Percentiles rank a stretch among this genome's conserved stretches.
These are phyloP conservation scores for Leiothrix lutea DNA, from an alignment of 2,113 vertebrate species.

Conservation along the genomic window DNA sequence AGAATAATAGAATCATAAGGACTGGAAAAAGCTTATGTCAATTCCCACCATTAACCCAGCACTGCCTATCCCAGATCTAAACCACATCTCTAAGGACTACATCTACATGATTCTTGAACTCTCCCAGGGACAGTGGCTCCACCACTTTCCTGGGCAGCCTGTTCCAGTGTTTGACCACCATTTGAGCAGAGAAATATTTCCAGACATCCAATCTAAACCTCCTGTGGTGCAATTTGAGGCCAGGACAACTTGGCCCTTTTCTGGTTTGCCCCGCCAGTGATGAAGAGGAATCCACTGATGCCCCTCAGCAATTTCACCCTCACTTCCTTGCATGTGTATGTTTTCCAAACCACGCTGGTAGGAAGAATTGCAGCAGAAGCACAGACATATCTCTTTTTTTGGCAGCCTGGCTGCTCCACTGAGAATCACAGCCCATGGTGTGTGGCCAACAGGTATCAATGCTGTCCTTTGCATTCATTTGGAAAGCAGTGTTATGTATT, in stretches of 20 bases:
- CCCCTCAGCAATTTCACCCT: neutral
- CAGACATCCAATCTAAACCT: neutral
- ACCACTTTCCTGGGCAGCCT: neutral
- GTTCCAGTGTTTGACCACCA: neutral
- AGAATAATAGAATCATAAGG: neutral
- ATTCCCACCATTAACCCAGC: neutral
- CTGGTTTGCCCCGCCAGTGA: neutral
- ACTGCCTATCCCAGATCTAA: neutral
- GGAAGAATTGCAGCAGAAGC: neutral
- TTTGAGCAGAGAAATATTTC: neutral
- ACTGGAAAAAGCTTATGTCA: fast-evolving
- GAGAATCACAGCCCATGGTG: neutral
- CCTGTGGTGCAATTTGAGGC: fast-evolving
- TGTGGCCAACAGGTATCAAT: neutral
- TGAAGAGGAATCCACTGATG: neutral
- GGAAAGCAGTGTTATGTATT: neutral
- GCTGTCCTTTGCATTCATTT: neutral
- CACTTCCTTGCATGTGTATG: fast-evolving
- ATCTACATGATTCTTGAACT: neutral
- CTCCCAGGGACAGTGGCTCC: neutral
- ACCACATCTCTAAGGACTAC: neutral
- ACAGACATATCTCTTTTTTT: neutral
- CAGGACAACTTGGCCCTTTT: neutral
- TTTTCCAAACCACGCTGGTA: neutral
- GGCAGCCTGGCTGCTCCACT: neutral